Evolutionary conservation across 2,888 invertebrate species (phyloP), one percentile per base, ranked within the genome.

Genomic region (Aphodius granarius): DNA sequence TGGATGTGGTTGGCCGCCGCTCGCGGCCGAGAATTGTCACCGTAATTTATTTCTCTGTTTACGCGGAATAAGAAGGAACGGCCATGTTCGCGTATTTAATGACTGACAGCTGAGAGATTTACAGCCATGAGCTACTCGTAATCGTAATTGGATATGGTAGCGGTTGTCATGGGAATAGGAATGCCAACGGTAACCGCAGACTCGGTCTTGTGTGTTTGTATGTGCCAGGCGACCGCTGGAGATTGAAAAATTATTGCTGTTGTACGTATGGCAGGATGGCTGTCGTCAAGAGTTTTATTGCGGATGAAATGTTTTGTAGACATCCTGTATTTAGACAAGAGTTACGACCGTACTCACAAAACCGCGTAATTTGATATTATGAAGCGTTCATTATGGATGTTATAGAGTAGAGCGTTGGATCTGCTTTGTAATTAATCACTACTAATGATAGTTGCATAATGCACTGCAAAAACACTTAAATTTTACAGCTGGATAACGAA

Each of bases 101-200:
- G 80, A 81, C 79, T 80, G 79, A 81, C 80, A 79, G 78, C 76
- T 77, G 75, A 78, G 79, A 80, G 81, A 82, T 81, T 81, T 82
- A 82, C 79, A 80, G 79, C 72, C 79, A 76, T 75, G 75, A 76
- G 74, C 75, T 78, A 75, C 76, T 77, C 78, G 81, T 82, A 82
- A 82, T 82, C 80, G 81, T 82, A 82, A 82, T 82, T 82, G 81
- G 81, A 82, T 82, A 82, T 81, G 80, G 80, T 79, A 79, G 78
- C 76, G 77, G 78, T 78, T 80, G 79, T 81, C 80, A 78, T 76
- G 72, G 23, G 78, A 79, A 43, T 43, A 3, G 23, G 78, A 68
- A 68, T 68, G 68, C 22, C 68, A 22, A 16, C 68, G 68, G 68
- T n/a, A 22, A 68, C 68, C 20, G 20, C 65, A 65, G n/a, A 13